Evolutionary conservation across 1,140 invertebrate genomes (phyloP).

Genomic region (Elysia chlorotica): DNA sequence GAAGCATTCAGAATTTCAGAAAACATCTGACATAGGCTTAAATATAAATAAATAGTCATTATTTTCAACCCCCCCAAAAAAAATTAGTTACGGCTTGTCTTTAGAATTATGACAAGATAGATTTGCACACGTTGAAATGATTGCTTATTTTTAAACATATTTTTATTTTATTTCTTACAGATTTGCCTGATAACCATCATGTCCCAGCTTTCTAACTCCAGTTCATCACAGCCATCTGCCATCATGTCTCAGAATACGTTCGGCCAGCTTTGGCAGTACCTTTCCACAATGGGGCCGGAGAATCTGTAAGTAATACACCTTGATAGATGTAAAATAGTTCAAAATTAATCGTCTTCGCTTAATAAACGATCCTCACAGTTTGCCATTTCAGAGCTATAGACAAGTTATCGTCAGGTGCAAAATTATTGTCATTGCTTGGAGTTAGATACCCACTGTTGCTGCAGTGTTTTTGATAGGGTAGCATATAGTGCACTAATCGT

Average conservation of each 20-base stretch:
- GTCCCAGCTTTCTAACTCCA: slow-evolving; percentile 9
- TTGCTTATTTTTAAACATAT: too few relatives aligned
- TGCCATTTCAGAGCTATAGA: not conserved
- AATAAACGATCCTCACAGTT: not conserved
- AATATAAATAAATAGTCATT: too few relatives aligned
- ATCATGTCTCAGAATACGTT: slow-evolving; percentile 14
- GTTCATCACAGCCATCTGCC: not conserved
- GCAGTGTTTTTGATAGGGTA: not conserved
- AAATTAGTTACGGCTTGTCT: too few relatives aligned
- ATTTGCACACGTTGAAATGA: too few relatives aligned
- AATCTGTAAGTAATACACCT: not conserved
- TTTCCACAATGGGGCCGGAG: not conserved
- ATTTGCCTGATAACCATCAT: too few relatives aligned
- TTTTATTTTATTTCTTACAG: too few relatives aligned
- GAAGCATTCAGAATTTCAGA: too few relatives aligned
- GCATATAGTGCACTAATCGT: not conserved
- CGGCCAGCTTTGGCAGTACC: not conserved
- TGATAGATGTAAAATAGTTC: not conserved
- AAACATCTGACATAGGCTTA: too few relatives aligned
- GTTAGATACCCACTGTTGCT: not conserved
- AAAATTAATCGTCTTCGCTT: not conserved
- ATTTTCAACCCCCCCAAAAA: too few relatives aligned
- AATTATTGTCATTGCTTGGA: not conserved
- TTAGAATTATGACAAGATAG: too few relatives aligned
- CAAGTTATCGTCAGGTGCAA: not conserved